phyloP scores from a whole-genome alignment of 1,140 invertebrate species.

The Wiebesia pumilae region DNA sequence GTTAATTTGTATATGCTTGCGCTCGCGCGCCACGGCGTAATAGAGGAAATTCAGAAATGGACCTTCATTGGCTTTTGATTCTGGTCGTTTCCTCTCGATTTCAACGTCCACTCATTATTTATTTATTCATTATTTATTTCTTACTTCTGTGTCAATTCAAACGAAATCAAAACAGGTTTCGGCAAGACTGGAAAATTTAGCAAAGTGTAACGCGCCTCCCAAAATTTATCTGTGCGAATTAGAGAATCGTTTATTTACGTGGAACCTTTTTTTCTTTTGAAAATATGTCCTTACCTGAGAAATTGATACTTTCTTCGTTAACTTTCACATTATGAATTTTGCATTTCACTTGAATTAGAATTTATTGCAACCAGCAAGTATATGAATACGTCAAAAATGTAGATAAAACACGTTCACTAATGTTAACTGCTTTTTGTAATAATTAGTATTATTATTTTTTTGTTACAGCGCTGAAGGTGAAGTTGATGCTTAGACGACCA shows the following conservation, averaged over 20 bases:
- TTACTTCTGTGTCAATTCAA: not conserved
- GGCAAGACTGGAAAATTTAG: not conserved
- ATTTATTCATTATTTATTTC: slow-evolving; percentile 20
- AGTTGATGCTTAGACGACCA: slow-evolving; percentile 94
- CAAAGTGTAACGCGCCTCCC: not conserved
- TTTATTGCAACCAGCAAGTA: not conserved
- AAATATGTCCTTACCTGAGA: not conserved
- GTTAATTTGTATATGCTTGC: slow-evolving; percentile 71
- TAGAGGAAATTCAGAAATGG: slow-evolving; percentile 55
- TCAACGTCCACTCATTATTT: not conserved
- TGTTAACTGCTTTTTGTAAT: not conserved
- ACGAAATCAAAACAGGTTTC: slow-evolving; percentile 6
- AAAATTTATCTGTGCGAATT: not conserved
- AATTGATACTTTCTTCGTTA: not conserved
- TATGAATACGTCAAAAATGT: not conserved
- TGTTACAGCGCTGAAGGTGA: slow-evolving; percentile 95
- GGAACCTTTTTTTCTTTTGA: not conserved
- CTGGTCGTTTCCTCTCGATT: not conserved
- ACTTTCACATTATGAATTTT: not conserved
- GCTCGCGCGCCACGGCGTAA: slow-evolving; percentile 55
- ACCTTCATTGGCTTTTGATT: not conserved
- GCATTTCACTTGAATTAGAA: not conserved
- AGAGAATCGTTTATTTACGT: not conserved
- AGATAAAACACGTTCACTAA: not conserved
- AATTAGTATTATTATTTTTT: slow-evolving; percentile 64